Evolutionary conservation across 2,797 vertebrate genomes (phyloP).

Genomic region (Acridotheres tristis): DNA sequence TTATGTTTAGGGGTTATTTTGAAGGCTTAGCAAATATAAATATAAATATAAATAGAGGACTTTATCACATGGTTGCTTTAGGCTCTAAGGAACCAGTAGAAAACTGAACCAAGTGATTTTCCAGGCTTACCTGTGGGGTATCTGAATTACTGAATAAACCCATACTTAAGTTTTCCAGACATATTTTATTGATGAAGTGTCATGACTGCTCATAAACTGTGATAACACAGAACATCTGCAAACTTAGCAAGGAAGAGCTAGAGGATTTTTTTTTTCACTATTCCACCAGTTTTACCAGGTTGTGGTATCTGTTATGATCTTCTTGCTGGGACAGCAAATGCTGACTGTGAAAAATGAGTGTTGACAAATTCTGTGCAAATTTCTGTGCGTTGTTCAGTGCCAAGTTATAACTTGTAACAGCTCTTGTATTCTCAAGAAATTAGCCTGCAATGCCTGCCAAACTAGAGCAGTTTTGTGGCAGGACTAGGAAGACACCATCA

Average conservation of each 20-base stretch:
- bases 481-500: background rate
- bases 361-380: constrained; percentile 53
- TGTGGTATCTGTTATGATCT: background rate
- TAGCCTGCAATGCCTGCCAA: constrained; percentile 20
- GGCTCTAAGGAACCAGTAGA: background rate
- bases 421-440: constrained; percentile 30
- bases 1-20: background rate
- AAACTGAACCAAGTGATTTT: background rate
- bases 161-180: background rate
- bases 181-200: constrained; percentile 19
- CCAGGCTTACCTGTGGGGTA: background rate
- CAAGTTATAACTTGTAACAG: constrained; percentile 21
- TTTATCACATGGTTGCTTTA: background rate
- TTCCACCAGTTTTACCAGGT: background rate
- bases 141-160: background rate
- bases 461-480: background rate
- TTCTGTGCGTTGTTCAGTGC: background rate
- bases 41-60: background rate
- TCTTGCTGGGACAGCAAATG: background rate
- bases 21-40: background rate
- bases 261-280: background rate
- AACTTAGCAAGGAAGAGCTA: background rate
- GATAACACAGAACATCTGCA: constrained; percentile 2
- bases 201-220: background rate
- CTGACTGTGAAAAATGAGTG: constrained; percentile 28